These are phyloP conservation scores for Gymnocheta viridis DNA, from an alignment of 2,888 invertebrate species.

Conservation along the genomic window DNA sequence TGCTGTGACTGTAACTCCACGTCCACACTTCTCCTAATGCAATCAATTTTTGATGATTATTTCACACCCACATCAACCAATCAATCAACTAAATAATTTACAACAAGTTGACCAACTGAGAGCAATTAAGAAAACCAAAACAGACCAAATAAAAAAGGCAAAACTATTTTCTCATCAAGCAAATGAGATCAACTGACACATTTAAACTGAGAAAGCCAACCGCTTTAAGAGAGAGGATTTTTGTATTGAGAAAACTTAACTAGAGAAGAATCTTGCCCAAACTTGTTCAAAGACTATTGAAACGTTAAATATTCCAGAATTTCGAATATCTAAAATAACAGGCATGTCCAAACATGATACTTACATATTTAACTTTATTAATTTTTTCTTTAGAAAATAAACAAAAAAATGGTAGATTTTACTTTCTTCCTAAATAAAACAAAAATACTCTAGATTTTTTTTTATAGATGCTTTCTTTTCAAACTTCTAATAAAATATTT, in stretches of 20 bases:
- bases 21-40: slow-evolving; percentile 74
- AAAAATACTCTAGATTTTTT: slow-evolving; percentile 14
- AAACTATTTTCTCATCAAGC: slow-evolving; percentile 2
- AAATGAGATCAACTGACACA: background rate
- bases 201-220: background rate
- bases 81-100: slow-evolving; percentile 29
- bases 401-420: slow-evolving; percentile 42
- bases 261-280: background rate
- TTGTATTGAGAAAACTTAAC: background rate
- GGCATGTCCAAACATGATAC: slow-evolving; percentile 66
- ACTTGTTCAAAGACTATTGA: slow-evolving; percentile 16
- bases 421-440: slow-evolving; percentile 29
- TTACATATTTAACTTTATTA: background rate
- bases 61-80: slow-evolving; percentile 35
- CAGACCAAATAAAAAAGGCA: background rate
- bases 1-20: slow-evolving; percentile 50
- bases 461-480: slow-evolving; percentile 25
- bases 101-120: slow-evolving; percentile 48
- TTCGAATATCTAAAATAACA: slow-evolving; percentile 24
- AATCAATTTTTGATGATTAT: slow-evolving; percentile 79
- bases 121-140: slow-evolving; percentile 6
- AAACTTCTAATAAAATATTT: slow-evolving; percentile 7
- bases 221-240: slow-evolving; percentile 22
- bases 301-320: slow-evolving; percentile 18
- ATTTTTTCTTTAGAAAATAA: slow-evolving; percentile 43